These are phyloP conservation scores for Syrista parreyssii DNA, from an alignment of 2,888 invertebrate genomes.

Conservation along the genomic window DNA sequence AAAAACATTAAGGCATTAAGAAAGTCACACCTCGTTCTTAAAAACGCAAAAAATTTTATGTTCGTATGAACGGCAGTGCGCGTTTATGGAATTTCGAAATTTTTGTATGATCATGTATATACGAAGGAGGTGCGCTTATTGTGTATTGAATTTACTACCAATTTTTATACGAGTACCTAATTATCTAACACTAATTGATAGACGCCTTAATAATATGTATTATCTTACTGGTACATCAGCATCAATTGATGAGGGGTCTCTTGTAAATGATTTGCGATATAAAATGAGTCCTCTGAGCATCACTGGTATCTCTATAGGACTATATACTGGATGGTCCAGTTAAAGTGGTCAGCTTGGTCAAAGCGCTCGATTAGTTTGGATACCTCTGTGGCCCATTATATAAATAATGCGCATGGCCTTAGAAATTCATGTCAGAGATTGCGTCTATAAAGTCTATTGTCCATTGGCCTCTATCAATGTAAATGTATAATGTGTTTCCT, in stretches of 20 bases:
- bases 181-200: not conserved
- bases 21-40: not conserved
- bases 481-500: not conserved
- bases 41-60: not conserved
- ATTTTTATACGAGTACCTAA: not conserved
- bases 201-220: not conserved
- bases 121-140: not conserved
- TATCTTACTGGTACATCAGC: not conserved
- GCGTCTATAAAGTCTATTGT: slow-evolving; percentile 18
- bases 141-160: not conserved
- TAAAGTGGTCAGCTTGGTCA: not conserved
- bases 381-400: not conserved
- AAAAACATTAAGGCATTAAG: not conserved
- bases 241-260: not conserved
- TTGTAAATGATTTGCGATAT: not conserved
- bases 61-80: slow-evolving; percentile 58
- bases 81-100: slow-evolving; percentile 53
- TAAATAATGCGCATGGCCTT: slow-evolving; percentile 18
- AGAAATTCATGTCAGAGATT: slow-evolving; percentile 54
- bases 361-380: too few relatives aligned
- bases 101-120: not conserved
- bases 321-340: not conserved
- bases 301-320: not conserved
- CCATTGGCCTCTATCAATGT: not conserved
- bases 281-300: not conserved